These are phyloP conservation scores for Luidia sarsii DNA, from an alignment of 53 echinoderm and acorn worm genomes.

Conservation along the genomic window DNA sequence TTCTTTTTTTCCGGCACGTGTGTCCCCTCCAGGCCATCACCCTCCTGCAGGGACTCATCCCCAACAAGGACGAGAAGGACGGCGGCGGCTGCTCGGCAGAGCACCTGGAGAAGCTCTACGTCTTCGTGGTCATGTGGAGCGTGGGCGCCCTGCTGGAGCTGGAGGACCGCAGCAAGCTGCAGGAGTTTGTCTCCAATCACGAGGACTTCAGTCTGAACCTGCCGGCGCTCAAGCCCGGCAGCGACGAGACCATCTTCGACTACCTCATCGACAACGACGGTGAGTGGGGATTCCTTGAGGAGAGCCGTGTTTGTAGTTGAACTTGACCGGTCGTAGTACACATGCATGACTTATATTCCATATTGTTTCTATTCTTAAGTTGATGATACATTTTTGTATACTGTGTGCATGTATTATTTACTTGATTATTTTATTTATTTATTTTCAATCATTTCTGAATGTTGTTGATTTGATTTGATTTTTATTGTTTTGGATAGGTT, in stretches of 20 bases:
- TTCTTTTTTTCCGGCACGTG: too few species aligned
- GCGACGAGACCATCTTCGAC: slow-evolving; percentile 96
- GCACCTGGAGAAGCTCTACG: slow-evolving; percentile 87
- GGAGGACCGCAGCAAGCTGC: slow-evolving; percentile 91
- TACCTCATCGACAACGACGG: slow-evolving; percentile 91
- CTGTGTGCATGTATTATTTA: too few species aligned
- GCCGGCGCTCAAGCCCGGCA: slow-evolving; percentile 70
- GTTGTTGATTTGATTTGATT: too few species aligned
- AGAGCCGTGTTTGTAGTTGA: too few species aligned
- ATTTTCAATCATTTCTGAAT: too few species aligned
- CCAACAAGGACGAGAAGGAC: slow-evolving; percentile 95
- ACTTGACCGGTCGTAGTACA: too few species aligned
- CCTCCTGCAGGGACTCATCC: slow-evolving; percentile 89
- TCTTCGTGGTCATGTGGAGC: slow-evolving; percentile 98
- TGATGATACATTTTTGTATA: background rate
- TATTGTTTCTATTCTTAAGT: background rate
- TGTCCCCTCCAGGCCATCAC: slow-evolving; percentile 91
- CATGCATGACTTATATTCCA: background rate
- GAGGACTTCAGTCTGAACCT: slow-evolving; percentile 84
- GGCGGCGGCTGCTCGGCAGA: slow-evolving; percentile 57
- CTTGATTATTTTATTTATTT: too few species aligned
- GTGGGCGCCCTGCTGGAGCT: slow-evolving; percentile 92
- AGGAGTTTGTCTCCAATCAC: slow-evolving; percentile 77
- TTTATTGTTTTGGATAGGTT: too few species aligned
- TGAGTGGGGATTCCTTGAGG: slow-evolving; percentile 47